Evolutionary conservation across 2,113 vertebrate species (phyloP).

Genomic region (Clupea harengus): DNA sequence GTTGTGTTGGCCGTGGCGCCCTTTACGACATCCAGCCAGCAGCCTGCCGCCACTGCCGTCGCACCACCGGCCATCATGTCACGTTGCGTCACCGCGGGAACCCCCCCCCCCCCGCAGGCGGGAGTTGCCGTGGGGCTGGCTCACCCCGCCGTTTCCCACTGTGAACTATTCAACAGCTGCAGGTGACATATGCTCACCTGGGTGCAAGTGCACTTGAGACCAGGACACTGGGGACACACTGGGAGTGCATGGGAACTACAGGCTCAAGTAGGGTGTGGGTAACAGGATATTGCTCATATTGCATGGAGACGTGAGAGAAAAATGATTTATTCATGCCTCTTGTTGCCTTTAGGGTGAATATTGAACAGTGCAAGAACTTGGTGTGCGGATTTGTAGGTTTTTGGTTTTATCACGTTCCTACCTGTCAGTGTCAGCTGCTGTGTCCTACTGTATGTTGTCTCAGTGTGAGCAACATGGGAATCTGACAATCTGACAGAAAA

Average conservation of each 20-base stretch:
- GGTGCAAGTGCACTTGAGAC: conserved; percentile 16
- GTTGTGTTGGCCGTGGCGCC: conserved; percentile 50
- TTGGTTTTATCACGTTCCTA: too few relatives aligned
- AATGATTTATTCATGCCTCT: background rate
- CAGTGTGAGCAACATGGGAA: background rate
- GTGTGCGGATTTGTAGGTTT: background rate
- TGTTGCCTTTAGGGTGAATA: background rate
- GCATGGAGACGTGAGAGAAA: background rate
- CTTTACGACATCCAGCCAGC: conserved; percentile 23
- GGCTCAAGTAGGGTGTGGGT: conserved; percentile 6
- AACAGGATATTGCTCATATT: background rate
- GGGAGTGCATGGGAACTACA: background rate
- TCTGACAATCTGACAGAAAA: background rate
- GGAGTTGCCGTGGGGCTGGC: conserved; percentile 29
- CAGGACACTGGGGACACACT: conserved; percentile 20
- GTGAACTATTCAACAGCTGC: conserved; percentile 53
- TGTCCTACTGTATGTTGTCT: background rate
- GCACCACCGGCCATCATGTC: background rate
- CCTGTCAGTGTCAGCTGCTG: background rate
- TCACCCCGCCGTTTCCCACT: conserved; percentile 31
- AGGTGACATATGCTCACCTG: conserved; percentile 44
- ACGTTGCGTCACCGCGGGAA: background rate
- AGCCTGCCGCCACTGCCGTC: background rate
- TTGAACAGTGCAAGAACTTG: background rate
- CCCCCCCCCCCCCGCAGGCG: too few relatives aligned